Conservation (phyloP, 2,888 invertebrate genomes). For the Taphrorychus bicolor region DNA sequence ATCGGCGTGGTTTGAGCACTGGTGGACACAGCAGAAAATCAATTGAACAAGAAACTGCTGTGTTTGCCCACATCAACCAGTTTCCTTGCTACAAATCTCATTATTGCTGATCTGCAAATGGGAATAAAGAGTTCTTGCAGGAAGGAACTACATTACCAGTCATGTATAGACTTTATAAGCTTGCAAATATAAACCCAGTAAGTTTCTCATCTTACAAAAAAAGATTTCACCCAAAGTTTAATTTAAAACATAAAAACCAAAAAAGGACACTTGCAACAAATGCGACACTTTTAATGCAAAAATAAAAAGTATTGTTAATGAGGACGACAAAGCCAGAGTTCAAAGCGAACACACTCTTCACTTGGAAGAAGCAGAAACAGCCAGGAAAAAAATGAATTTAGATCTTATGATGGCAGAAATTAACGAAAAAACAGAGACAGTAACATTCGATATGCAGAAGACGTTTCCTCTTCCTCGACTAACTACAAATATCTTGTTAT, state of each 20-base stretch:
- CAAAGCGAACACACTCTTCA: not conserved
- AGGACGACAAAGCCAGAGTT: not conserved
- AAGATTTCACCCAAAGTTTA: conserved; percentile 5
- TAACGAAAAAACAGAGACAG: not conserved
- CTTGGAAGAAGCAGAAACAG: not conserved
- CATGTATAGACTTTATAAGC: conserved; percentile 5
- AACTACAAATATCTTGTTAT: conserved; percentile 45
- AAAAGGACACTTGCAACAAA: not conserved
- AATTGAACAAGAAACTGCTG: conserved; percentile 7
- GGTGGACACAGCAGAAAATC: conserved; percentile 11
- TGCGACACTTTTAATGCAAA: not conserved
- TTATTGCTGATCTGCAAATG: not conserved
- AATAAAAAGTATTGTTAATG: not conserved
- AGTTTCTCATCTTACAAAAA: conserved; percentile 12
- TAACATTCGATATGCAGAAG: conserved; percentile 5
- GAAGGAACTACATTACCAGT: conserved; percentile 6
- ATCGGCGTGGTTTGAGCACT: conserved; percentile 11
- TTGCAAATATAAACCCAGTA: not conserved
- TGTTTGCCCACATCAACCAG: conserved; percentile 3
- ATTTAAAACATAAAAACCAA: conserved; percentile 1
- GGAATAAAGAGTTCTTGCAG: conserved; percentile 3
- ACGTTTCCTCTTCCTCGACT: conserved; percentile 40
- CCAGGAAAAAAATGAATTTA: not conserved
- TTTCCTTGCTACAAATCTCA: conserved; percentile 3
- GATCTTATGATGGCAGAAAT: not conserved